These are phyloP conservation scores for Neosilurus mollespiculum DNA, from an alignment of 2,797 vertebrate species.

Conservation along the genomic window DNA sequence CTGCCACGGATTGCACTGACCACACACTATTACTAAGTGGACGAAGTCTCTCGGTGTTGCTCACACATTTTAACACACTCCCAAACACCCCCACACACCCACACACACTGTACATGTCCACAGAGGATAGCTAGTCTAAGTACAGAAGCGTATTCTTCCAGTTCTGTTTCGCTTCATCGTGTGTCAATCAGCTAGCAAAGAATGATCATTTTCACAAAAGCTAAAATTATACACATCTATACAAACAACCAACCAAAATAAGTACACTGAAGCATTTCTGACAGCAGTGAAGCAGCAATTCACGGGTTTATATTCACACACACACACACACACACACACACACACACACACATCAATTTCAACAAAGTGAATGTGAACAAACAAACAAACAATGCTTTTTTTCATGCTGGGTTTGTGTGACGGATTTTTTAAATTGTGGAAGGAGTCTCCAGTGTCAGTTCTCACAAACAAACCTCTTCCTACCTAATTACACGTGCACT, in stretches of 20 bases:
- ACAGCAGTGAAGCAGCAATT: neutral
- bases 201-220: neutral
- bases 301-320: neutral
- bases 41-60: neutral
- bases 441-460: neutral
- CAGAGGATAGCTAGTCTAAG: conserved; percentile 10
- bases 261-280: neutral
- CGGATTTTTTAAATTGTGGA: neutral
- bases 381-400: too few species aligned
- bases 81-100: neutral
- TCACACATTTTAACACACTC: neutral
- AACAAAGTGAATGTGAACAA: too few species aligned
- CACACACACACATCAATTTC: neutral
- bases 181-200: neutral
- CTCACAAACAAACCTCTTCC: too few species aligned
- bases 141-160: conserved; percentile 8
- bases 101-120: neutral
- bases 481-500: too few species aligned
- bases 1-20: conserved; percentile 15
- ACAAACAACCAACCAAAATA: neutral
- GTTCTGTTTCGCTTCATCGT: neutral
- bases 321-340: neutral
- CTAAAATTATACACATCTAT: neutral
- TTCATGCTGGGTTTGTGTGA: neutral
- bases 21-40: conserved; percentile 6